Conservation (phyloP, 2,113 vertebrate genomes). For the Silurus glanis region DNA sequence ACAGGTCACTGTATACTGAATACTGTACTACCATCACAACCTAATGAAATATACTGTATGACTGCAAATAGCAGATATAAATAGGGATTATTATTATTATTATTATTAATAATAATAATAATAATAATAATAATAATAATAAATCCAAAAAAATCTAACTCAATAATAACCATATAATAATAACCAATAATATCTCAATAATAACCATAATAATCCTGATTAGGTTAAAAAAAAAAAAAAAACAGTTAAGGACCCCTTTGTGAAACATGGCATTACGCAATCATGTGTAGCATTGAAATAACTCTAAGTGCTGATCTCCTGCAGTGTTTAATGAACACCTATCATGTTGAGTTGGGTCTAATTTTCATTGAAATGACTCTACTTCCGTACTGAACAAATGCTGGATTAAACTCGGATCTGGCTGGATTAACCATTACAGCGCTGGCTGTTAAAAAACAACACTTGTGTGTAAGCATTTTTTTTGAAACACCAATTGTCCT, state of each 20-base stretch:
- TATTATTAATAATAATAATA: too few relatives aligned
- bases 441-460: neutral
- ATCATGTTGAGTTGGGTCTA: neutral
- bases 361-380: neutral
- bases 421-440: neutral
- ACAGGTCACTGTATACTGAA: too few relatives aligned
- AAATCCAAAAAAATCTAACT: too few relatives aligned
- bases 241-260: neutral
- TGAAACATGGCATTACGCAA: neutral
- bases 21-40: too few relatives aligned
- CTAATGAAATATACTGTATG: too few relatives aligned
- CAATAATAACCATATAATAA: too few relatives aligned
- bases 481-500: neutral
- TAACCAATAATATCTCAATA: too few relatives aligned
- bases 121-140: too few relatives aligned
- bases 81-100: too few relatives aligned
- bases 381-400: too few relatives aligned
- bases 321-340: slow-evolving; percentile 8
- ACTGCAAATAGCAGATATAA: too few relatives aligned
- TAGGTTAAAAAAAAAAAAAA: neutral
- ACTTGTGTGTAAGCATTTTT: neutral
- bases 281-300: neutral
- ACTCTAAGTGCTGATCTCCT: neutral
- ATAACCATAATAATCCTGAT: neutral
- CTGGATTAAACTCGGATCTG: too few relatives aligned